Conservation (phyloP, 2,797 vertebrate species). For the Coranthus polyacanthus region DNA sequence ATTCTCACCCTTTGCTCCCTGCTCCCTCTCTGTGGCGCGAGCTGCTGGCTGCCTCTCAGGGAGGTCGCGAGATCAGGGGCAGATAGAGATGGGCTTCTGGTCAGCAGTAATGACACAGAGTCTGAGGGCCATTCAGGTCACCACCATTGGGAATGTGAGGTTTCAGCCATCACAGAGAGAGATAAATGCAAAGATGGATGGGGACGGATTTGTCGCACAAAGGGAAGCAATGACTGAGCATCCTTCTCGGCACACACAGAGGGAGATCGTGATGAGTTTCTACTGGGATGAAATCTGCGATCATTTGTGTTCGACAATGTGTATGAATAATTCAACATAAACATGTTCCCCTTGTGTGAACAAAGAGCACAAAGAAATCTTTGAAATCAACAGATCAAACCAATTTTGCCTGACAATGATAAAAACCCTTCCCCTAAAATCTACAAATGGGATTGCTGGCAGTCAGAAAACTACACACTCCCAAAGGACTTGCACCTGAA, state of each 20-base stretch:
- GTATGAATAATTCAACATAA: slow-evolving; percentile 70
- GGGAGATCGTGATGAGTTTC: slow-evolving; percentile 56
- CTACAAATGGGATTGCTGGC: slow-evolving; percentile 34
- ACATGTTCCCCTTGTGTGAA: slow-evolving; percentile 55
- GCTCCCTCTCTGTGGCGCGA: slow-evolving; percentile 34
- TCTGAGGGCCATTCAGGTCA: slow-evolving; percentile 75
- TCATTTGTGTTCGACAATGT: slow-evolving; percentile 59
- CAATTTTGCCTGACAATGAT: slow-evolving; percentile 53
- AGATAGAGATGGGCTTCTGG: slow-evolving; percentile 82
- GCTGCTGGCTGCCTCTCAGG: slow-evolving; percentile 70
- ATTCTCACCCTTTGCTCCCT: slow-evolving; percentile 20
- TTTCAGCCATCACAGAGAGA: slow-evolving; percentile 51
- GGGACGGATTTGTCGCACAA: slow-evolving; percentile 49
- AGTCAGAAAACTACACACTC: slow-evolving; percentile 31
- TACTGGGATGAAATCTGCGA: slow-evolving; percentile 54
- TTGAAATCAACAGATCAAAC: slow-evolving; percentile 73
- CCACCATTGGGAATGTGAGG: slow-evolving; percentile 66
- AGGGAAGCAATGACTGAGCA: slow-evolving; percentile 50
- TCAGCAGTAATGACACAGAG: slow-evolving; percentile 84
- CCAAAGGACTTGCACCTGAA: slow-evolving; percentile 50
- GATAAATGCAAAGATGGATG: slow-evolving; percentile 68
- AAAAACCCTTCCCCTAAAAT: slow-evolving; percentile 42
- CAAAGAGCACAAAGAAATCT: slow-evolving; percentile 59
- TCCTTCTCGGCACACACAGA: slow-evolving; percentile 25
- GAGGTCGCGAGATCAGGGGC: slow-evolving; percentile 76